Conservation (phyloP, 2,888 invertebrate genomes). For the Drosophila peninsularis region DNA sequence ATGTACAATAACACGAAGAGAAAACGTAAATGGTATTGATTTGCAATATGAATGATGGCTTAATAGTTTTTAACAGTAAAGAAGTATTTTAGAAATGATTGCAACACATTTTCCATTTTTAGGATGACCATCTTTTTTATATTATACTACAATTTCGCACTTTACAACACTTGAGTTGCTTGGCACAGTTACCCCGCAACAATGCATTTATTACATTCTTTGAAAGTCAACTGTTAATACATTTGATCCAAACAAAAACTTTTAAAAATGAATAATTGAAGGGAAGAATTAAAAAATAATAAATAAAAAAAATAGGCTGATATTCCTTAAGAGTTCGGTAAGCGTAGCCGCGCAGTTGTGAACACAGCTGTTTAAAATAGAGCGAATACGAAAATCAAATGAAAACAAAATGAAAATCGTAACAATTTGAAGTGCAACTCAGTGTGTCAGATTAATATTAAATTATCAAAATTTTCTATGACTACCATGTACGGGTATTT, state of each 20-base stretch:
- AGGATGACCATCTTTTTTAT: constrained; percentile 1
- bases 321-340: constrained; percentile 1
- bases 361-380: constrained; percentile 37
- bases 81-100: not conserved
- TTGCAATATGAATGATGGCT: too few relatives aligned
- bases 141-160: not conserved
- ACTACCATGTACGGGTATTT: constrained; percentile 40
- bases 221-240: not conserved
- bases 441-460: constrained; percentile 17
- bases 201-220: constrained; percentile 2
- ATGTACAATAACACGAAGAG: not conserved
- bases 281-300: not conserved
- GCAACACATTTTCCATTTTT: not conserved
- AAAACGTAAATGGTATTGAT: not conserved
- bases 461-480: constrained; percentile 27
- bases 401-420: constrained; percentile 2
- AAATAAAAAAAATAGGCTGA: too few relatives aligned
- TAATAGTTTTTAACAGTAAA: too few relatives aligned
- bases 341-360: constrained; percentile 26
- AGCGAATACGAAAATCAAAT: constrained; percentile 11
- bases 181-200: constrained; percentile 3
- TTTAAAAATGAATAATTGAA: constrained; percentile 3
- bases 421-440: constrained; percentile 26
- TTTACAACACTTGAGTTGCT: constrained; percentile 16
- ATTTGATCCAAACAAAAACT: not conserved